Base-by-base conservation (phyloP, 2,888 invertebrate species). In the Anoncus sp. region DNA sequence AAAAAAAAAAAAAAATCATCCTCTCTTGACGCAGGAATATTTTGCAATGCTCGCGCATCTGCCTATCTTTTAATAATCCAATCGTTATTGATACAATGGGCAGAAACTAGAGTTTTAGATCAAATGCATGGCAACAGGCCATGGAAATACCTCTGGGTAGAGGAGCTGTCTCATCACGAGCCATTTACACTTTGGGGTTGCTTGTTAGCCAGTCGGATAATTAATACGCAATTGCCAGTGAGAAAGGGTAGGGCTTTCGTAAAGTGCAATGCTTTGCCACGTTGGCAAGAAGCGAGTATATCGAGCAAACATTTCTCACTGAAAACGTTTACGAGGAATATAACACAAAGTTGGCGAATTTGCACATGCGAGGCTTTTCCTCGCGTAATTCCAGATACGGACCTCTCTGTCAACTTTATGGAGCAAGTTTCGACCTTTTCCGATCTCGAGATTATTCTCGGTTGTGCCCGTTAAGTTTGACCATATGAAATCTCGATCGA, bases 121-220 rank as follows among this genome's bases (percentile, higher is more conserved):
- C 14, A 57, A 45, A 55, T 55, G 45, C 40, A 57, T 65, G 24
- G 63, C 72, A 65, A 65, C 55, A 38, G 47, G 47, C 24, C n/a
- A n/a, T n/a, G n/a, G n/a, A 22, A 72, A 57, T 47, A 31, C 49
- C 63, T 18, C 65, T 57, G 49, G 35, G 12, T 55, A 22, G 45
- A 53, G 38, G n/a, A 27, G 14, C 55, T 49, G 35, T 47, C 57
- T 57, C 72, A 81, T 83, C 85, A 85, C 85, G 85, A 87, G 82
- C 82, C 85, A 84, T 84, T 86, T 84, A 80, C 76, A 75, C 69
- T 40, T 31, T 47, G 63, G 47, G 70, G 31, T 70, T 76, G 83
- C 84, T 87, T 85, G 85, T 87, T 87, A 84, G 77, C 73, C 79
- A 62, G 76, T 67, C 55, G 73, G 79, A 71, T 87, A 86, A 87